Evolutionary conservation across 2,113 vertebrate species (phyloP), one percentile per base, ranked within the genome.

Genomic region (Seriola aureovittata): DNA sequence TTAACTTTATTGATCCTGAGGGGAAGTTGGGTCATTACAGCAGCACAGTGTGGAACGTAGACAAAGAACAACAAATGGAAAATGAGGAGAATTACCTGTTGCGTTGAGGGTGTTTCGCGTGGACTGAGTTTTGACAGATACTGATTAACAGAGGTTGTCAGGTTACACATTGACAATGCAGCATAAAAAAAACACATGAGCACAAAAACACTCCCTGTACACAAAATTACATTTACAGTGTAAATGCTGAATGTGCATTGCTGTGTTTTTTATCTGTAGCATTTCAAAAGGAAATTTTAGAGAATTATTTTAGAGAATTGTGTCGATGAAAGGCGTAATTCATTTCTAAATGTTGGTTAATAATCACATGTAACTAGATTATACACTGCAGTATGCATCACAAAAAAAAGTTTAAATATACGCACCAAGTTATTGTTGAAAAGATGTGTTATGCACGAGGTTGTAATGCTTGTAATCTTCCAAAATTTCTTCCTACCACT

Each of bases 1-100:
- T 82, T 64, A 69, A 71, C 52, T 79, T 70, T 52, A 85, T 78
- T 66, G 85, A 75, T 84, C 66, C 67, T 55, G 64, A 68, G 67
- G 58, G 70, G 23, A 40, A 2, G 48, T 46, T 21, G 17, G 55
- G 44, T 75, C 62, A 44, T 57, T 73, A 65, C 10, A 66, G 57
- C 65, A 16, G 32, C 5, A 34, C 32, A 46, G 36, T 72, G 10
- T 46, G n/a, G 1, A 23, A 62, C 40, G 2, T 21, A 48, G 50
- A 57, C 54, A 55, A 60, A 69, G 44, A 54, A 48, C 16, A 69
- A 40, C 36, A 62, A 34, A n/a, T 10, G 16, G 5, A 40, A 57
- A 80, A 63, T 16, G 5, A 52, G 12, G 29, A 16, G 55, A 10
- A 59, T 62, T 34, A 7, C 42, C 2, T 54, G 0, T 23, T 67